Percentiles rank a stretch among this genome's conserved stretches.
phyloP scores from a whole-genome alignment of 2,113 vertebrate species.

The Micronycteris hirsuta region DNA sequence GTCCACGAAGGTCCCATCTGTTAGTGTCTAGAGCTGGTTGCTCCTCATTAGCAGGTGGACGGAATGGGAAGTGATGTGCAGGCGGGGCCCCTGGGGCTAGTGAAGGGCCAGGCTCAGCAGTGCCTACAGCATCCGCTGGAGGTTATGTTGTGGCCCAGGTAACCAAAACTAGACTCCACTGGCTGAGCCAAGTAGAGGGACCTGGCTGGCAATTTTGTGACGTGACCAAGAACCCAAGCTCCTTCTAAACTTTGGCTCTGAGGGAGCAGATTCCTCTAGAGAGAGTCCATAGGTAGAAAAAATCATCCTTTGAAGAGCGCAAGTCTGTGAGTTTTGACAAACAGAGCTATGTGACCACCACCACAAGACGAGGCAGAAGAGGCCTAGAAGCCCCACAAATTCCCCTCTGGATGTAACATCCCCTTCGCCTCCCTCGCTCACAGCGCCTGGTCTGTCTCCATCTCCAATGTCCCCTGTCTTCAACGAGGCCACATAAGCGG shows the following conservation, averaged over 20 bases:
- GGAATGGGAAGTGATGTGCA: background rate
- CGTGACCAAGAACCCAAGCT: background rate
- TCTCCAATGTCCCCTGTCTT: background rate
- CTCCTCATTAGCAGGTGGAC: background rate
- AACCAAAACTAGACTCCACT: background rate
- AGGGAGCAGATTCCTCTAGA: background rate
- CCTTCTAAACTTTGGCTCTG: background rate
- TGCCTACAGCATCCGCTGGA: background rate
- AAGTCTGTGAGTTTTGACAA: background rate
- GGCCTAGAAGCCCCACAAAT: background rate
- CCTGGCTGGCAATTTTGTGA: background rate
- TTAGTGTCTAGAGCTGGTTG: background rate
- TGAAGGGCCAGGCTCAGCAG: background rate
- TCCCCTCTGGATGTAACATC: background rate
- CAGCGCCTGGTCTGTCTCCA: fast-evolving
- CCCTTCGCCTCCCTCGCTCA: background rate
- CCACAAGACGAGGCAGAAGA: background rate
- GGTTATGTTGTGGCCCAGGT: background rate
- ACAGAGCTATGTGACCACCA: background rate
- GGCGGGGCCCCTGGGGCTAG: background rate
- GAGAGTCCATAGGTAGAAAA: background rate
- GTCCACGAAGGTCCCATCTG: background rate
- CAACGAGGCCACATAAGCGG: too few relatives aligned
- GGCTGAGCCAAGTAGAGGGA: background rate
- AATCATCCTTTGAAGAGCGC: background rate